Conservation (phyloP, 2,888 invertebrate species). For the Ochropacha duplaris region DNA sequence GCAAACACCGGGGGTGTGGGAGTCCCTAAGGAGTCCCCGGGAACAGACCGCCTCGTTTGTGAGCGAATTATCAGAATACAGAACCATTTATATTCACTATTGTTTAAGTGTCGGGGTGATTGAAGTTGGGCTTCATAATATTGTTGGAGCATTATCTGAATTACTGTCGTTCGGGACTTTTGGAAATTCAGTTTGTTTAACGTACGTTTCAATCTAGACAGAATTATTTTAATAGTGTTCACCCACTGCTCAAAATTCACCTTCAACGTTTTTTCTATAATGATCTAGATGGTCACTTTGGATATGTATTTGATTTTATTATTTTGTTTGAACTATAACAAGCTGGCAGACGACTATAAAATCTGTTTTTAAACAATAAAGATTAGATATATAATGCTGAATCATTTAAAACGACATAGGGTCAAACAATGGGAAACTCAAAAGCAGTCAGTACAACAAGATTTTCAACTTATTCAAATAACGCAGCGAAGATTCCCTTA, state of each 20-base stretch:
- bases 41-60: slow-evolving; percentile 10
- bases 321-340: too few species aligned
- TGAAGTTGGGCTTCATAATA: background rate
- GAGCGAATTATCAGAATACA: background rate
- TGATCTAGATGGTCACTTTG: too few species aligned
- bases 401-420: too few species aligned
- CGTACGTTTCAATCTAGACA: background rate
- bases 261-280: too few species aligned
- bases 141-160: background rate
- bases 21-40: slow-evolving; percentile 11
- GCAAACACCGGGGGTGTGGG: slow-evolving; percentile 24
- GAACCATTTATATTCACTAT: background rate
- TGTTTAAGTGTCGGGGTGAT: background rate
- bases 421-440: too few species aligned
- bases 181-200: background rate
- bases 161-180: background rate
- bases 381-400: too few species aligned
- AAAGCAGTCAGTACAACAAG: too few species aligned
- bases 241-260: too few species aligned
- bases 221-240: too few species aligned
- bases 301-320: too few species aligned
- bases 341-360: too few species aligned
- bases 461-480: background rate
- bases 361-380: too few species aligned
- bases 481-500: background rate